Conservation (phyloP, 2,888 invertebrate species). For the Trissoscelio sp. region DNA sequence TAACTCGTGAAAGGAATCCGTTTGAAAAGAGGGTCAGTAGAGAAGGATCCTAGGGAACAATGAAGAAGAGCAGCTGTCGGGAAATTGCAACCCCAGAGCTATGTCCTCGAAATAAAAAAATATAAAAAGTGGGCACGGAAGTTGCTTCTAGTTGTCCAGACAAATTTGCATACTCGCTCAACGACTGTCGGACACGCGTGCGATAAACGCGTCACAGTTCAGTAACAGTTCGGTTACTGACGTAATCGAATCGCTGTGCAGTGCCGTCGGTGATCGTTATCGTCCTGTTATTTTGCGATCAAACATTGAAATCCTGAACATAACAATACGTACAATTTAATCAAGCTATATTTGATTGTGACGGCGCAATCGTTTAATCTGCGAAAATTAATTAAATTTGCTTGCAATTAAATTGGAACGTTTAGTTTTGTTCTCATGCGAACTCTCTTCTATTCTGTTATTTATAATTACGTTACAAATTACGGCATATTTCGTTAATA, state of each 20-base stretch:
- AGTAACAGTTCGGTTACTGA: conserved; percentile 41
- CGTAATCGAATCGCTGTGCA: conserved; percentile 29
- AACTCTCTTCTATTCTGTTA: conserved; percentile 14
- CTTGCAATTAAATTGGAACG: conserved; percentile 40
- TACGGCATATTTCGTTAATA: conserved; percentile 37
- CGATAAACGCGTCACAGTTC: conserved; percentile 20
- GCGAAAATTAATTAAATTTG: conserved; percentile 58
- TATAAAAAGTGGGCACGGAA: conserved; percentile 40
- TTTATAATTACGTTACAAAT: conserved; percentile 42
- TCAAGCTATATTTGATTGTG: conserved; percentile 42
- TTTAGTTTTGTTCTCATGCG: conserved; percentile 33
- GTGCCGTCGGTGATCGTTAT: conserved; percentile 41
- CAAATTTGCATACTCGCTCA: conserved; percentile 64
- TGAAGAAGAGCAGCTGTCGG: conserved; percentile 56
- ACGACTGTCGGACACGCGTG: conserved; percentile 39
- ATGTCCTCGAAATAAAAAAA: conserved; percentile 18
- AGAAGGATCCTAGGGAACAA: conserved; percentile 43
- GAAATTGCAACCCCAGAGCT: conserved; percentile 35
- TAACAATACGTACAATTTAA: conserved; percentile 47
- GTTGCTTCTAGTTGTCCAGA: conserved; percentile 43
- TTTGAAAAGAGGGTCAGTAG: conserved; percentile 42
- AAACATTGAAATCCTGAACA: conserved; percentile 44
- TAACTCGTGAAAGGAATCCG: conserved; percentile 35
- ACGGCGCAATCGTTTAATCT: conserved; percentile 46
- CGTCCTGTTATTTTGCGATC: conserved; percentile 48